Conservation (phyloP, 2,888 invertebrate species). For the Andrena bicolor region DNA sequence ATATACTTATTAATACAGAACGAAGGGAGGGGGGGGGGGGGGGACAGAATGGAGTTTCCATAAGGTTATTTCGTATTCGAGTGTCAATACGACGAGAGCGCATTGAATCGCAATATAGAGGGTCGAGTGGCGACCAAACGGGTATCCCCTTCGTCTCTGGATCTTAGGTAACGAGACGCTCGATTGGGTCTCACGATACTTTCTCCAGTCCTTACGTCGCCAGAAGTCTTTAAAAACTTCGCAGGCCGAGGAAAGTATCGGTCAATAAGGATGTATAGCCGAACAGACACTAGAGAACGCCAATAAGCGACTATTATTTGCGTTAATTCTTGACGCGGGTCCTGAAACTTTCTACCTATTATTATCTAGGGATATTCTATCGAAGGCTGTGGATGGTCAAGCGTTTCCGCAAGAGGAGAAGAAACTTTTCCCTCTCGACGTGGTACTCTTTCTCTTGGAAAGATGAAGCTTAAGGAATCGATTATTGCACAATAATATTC, state of each 20-base stretch:
- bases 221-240: constrained; percentile 61
- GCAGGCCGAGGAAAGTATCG: constrained; percentile 55
- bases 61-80: constrained; percentile 51
- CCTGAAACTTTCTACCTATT: constrained; percentile 57
- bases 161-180: constrained; percentile 70
- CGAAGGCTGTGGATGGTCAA: constrained; percentile 7
- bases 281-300: constrained; percentile 56
- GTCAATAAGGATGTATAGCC: constrained; percentile 66
- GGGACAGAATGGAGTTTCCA: constrained; percentile 31
- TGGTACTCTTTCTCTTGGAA: not conserved
- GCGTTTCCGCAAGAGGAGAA: not conserved
- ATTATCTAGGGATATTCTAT: constrained; percentile 19
- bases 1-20: constrained; percentile 13
- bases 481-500: not conserved
- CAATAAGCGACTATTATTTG: constrained; percentile 73
- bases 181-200: constrained; percentile 69
- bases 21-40: not conserved
- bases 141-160: constrained; percentile 44
- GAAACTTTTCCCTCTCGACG: constrained; percentile 8
- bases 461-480: not conserved
- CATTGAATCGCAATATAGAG: constrained; percentile 67
- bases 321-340: constrained; percentile 58
- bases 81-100: constrained; percentile 51
- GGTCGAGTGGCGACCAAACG: constrained; percentile 57
- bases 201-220: constrained; percentile 44